Percentiles rank a stretch among this genome's conserved stretches.
Conservation (phyloP, 2,888 invertebrate genomes). For the Acheta domesticus region DNA sequence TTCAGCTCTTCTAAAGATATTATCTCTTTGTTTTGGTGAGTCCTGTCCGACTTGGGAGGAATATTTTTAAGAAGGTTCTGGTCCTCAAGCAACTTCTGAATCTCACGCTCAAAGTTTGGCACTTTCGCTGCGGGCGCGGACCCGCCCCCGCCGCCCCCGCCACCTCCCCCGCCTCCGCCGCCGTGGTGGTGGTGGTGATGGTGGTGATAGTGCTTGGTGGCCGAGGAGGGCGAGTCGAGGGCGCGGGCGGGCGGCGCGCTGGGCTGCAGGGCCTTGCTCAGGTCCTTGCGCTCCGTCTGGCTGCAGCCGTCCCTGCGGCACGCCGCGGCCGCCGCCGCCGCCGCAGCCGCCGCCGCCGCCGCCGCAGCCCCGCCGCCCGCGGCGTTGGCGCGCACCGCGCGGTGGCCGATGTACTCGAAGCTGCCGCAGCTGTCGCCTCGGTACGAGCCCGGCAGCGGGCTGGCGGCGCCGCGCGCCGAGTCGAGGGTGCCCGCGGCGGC, state of each 20-base stretch:
- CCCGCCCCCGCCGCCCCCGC: neutral
- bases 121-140: constrained; percentile 27
- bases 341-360: constrained; percentile 12
- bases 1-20: constrained; percentile 51
- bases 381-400: constrained; percentile 21
- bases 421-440: constrained; percentile 62
- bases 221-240: constrained; percentile 55
- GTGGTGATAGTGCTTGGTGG: constrained; percentile 42
- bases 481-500: constrained; percentile 51
- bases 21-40: constrained; percentile 59
- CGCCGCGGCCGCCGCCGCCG: neutral
- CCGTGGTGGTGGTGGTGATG: constrained; percentile 41
- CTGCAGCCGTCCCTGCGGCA: constrained; percentile 55
- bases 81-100: constrained; percentile 73
- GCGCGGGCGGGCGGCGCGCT: constrained; percentile 52
- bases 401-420: constrained; percentile 57
- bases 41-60: constrained; percentile 59
- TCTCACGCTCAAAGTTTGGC: constrained; percentile 71
- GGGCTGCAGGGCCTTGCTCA: constrained; percentile 37
- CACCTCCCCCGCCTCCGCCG: too few relatives aligned
- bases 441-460: constrained; percentile 57
- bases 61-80: constrained; percentile 62
- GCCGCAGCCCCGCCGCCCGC: constrained; percentile 19
- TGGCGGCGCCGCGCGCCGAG: constrained; percentile 46
- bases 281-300: constrained; percentile 64